Evolutionary conservation across 2,888 invertebrate genomes (phyloP).

Genomic region (Rhaphigaster nebulosa): DNA sequence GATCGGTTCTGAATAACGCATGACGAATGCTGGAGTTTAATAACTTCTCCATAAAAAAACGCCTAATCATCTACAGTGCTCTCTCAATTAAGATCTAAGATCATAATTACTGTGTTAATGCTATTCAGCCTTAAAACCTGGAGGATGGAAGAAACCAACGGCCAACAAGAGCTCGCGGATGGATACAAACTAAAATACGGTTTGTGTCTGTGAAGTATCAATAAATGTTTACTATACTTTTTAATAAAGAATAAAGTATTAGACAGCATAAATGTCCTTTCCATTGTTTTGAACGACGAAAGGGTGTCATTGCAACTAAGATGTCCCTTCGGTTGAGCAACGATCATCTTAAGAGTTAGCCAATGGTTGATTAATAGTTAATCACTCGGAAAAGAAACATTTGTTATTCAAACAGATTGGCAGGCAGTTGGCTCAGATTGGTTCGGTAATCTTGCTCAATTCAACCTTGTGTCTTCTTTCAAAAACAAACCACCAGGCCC

Average conservation of each 20-base stretch:
- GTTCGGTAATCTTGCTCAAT: slow-evolving; percentile 25
- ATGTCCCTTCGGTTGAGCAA: slow-evolving; percentile 28
- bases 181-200: too few relatives aligned
- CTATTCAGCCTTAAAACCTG: too few relatives aligned
- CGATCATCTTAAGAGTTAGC: slow-evolving; percentile 2
- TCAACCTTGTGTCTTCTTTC: slow-evolving; percentile 32
- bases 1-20: too few relatives aligned
- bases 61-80: too few relatives aligned
- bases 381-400: slow-evolving; percentile 29
- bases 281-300: not conserved
- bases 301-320: slow-evolving; percentile 23
- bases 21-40: too few relatives aligned
- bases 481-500: not conserved
- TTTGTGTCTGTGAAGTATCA: too few relatives aligned
- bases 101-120: too few relatives aligned
- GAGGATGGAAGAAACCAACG: too few relatives aligned
- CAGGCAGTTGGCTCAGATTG: slow-evolving; percentile 28
- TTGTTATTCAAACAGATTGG: slow-evolving; percentile 45
- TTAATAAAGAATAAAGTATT: not conserved
- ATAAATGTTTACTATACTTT: too few relatives aligned
- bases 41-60: too few relatives aligned
- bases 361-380: slow-evolving; percentile 49
- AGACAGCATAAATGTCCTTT: not conserved
- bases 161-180: too few relatives aligned
- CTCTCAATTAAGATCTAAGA: too few relatives aligned